Evolutionary conservation across 2,113 vertebrate species (phyloP), one percentile per base, ranked within the genome.

Genomic region (Myodes glareolus): DNA sequence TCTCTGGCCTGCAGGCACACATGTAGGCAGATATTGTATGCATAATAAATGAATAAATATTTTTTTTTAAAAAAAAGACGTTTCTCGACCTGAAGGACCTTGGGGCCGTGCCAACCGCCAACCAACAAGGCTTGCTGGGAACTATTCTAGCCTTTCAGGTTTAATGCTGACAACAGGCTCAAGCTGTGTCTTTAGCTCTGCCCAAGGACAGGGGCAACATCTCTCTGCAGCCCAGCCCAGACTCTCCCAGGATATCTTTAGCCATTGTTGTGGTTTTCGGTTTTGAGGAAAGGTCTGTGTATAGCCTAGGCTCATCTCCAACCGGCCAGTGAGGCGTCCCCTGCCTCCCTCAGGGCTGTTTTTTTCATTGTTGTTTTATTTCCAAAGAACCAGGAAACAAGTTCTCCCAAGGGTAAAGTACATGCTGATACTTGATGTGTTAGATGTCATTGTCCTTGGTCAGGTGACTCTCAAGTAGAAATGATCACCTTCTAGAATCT

Each of bases 371-470:
- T 58, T 85, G 52, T 85, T 61, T 55, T 85, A 76, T 91, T 96
- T 68, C 55, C 61, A 55, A 81, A 75, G 86, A 88, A 70, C 42
- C 72, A 94, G 87, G 77, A 93, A 94, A 91, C 9, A 39, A n/a
- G 58, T 61, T 76, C 45, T 92, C 25, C 36, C 78, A 91, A 94
- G 55, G 58, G 81, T 90, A 94, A 97, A 96, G 85, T 94, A 70
- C 50, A 12, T 65, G 82, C 63, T 97, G 73, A 89, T 73, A 73
- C 50, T 87, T 65, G 10, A 96, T 31, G 31, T 88, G 31, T 76
- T 73, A 13, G 73, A 33, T 50, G 85, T 81, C 77, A 94, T 95
- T 82, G 77, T 27, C 8, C 33, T 6, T 25, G 33, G 63, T 89
- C 75, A 93, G 88, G 72, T 94, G 96, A 90, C 11, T 23, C 47